These are phyloP conservation scores for Ptilonorhynchus violaceus DNA, from an alignment of 2,113 vertebrate genomes.

Conservation along the genomic window DNA sequence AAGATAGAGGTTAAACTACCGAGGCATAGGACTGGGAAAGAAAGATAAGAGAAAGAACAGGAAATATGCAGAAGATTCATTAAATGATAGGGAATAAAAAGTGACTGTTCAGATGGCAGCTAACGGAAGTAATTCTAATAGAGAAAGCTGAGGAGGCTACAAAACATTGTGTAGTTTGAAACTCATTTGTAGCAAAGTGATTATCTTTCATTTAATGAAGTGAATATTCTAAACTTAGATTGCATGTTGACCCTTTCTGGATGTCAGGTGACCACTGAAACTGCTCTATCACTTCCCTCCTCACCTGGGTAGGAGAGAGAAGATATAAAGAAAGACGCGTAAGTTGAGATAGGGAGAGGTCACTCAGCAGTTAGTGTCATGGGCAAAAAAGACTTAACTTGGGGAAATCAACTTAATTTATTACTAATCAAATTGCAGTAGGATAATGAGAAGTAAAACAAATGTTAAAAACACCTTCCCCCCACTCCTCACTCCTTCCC, in stretches of 20 bases:
- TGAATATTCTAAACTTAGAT: background rate
- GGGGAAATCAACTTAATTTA: background rate
- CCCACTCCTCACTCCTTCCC: background rate
- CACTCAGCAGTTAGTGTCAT: background rate
- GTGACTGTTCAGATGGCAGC: background rate
- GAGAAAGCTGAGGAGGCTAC: background rate
- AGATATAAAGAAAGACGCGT: background rate
- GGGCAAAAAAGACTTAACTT: background rate
- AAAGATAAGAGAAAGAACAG: background rate
- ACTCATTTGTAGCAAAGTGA: background rate
- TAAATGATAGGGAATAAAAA: background rate
- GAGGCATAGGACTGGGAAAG: background rate
- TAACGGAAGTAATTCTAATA: background rate
- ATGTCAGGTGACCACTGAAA: background rate
- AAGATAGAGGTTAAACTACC: background rate
- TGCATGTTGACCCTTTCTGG: background rate
- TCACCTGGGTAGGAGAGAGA: background rate
- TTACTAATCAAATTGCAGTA: background rate
- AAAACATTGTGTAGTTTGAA: background rate
- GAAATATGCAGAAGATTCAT: background rate
- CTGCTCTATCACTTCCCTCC: fast-evolving
- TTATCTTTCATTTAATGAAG: background rate
- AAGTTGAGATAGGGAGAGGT: background rate
- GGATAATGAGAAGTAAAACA: background rate
- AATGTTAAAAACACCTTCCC: background rate